Evolutionary conservation across 2,888 invertebrate genomes (phyloP).

Genomic region (Fabriciana adippe): DNA sequence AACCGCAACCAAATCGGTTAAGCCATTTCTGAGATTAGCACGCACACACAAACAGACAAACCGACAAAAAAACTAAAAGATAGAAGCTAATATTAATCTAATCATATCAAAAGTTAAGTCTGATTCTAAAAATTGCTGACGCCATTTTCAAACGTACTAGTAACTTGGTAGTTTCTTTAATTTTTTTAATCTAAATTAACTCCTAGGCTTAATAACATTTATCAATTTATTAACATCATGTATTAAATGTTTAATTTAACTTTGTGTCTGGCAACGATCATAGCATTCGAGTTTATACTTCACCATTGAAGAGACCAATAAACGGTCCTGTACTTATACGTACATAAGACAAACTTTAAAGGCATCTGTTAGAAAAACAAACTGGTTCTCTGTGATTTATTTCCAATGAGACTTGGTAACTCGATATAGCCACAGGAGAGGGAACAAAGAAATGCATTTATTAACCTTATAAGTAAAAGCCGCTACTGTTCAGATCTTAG

Average conservation of each 20-base stretch:
- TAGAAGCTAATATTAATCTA: too few relatives aligned
- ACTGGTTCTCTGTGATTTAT: slow-evolving; percentile 6
- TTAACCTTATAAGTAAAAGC: slow-evolving; percentile 11
- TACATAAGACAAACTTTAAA: slow-evolving; percentile 9
- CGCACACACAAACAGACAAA: too few relatives aligned
- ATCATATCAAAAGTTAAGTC: too few relatives aligned
- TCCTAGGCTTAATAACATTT: background rate
- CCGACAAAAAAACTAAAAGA: too few relatives aligned
- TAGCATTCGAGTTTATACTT: background rate
- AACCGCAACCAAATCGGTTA: too few relatives aligned
- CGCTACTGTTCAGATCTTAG: background rate
- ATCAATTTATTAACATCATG: background rate
- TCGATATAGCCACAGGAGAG: background rate
- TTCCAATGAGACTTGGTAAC: background rate
- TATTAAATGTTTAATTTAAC: background rate
- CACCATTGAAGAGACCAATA: slow-evolving; percentile 9
- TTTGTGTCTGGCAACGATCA: slow-evolving; percentile 11
- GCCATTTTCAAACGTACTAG: too few relatives aligned
- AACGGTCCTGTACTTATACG: background rate
- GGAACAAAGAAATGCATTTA: slow-evolving; percentile 13
- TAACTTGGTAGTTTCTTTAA: too few relatives aligned
- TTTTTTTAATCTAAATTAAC: background rate
- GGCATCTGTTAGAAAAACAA: slow-evolving; percentile 14
- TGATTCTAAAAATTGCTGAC: too few relatives aligned
- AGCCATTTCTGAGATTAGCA: too few relatives aligned